Evolutionary conservation across 2,113 vertebrate genomes (phyloP), one percentile per base, ranked within the genome.

Genomic region (Lophotis ruficrista): DNA sequence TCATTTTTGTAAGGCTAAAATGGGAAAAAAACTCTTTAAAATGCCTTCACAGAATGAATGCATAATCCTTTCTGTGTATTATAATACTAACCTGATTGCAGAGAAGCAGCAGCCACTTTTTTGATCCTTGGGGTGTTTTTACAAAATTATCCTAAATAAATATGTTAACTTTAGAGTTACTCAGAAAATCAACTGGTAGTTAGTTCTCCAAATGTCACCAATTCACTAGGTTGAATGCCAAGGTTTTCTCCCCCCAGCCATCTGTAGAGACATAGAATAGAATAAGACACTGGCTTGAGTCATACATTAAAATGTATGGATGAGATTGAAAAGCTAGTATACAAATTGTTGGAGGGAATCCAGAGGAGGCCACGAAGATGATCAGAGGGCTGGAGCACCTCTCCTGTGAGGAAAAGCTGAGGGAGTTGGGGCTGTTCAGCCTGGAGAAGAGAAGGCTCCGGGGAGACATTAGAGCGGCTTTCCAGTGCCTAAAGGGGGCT

Each of bases 81-180:
- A 85, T 85, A 85, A 60, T 61, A 28, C 45, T 61, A 76, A 84
- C 27, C 33, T 87, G 65, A n/a, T 57, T 72, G 21, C n/a, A 94
- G 66, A 88, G 50, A 65, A 70, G 80, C 25, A 77, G 16, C 37
- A 90, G 48, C 4, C 16, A 38, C 30, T 79, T 72, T 71, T 89
- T 71, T 89, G 33, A 28, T 90, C 30, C 7, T 38, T 75, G 31
- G 3, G 92, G 23, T 37, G 5, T 47, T 90, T 73, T 76, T 61
- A 70, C 70, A 88, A 53, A 94, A 88, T 93, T 72, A 88, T 53
- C 24, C 24, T 62, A 89, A 90, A 91, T 9, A 93, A 90, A 84
- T 70, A 37, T 22, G 28, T 48, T 87, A 69, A 60, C 6, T 84
- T 78, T 50, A 54, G 48, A 87, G 53, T 57, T 86, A 88, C 45